These are phyloP conservation scores for Axinella damicornis DNA, from an alignment of 37 sponge, comb jelly and placozoan genomes.

Conservation along the genomic window DNA sequence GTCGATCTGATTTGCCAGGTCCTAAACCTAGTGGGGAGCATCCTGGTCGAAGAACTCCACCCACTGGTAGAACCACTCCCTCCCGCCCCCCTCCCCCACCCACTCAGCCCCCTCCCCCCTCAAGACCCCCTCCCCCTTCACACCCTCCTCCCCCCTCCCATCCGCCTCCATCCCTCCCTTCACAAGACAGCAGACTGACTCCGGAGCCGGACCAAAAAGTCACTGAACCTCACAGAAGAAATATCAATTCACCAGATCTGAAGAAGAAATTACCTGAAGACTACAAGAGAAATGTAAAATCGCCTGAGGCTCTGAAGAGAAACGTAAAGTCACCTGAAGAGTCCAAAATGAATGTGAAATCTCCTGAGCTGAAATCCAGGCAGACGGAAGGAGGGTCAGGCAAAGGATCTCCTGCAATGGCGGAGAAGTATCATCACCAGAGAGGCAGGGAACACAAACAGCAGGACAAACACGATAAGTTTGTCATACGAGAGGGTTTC, in stretches of 20 bases:
- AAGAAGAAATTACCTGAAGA: no score
- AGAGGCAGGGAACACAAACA: not conserved
- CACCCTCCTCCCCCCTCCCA: not conserved
- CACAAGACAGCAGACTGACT: not conserved
- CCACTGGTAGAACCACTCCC: not conserved
- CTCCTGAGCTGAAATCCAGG: not conserved
- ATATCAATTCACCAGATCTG: no score
- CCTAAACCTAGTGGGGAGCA: no score
- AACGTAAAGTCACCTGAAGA: no score
- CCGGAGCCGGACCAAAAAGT: no score
- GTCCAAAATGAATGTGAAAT: no score
- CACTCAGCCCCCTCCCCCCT: not conserved
- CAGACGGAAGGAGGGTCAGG: not conserved
- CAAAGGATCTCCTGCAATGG: no score
- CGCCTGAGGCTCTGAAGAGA: no score
- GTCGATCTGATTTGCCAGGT: not conserved
- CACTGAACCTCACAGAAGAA: no score
- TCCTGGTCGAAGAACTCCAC: no score
- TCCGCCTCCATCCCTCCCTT: not conserved
- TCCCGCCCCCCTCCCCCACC: not conserved
- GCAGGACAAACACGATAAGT: not conserved
- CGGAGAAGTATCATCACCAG: not conserved
- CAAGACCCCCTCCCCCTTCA: not conserved
- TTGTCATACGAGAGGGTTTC: not conserved
- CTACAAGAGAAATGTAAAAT: no score